Evolutionary conservation across 2,797 vertebrate genomes (phyloP).

Genomic region (Xerus rutilus): DNA sequence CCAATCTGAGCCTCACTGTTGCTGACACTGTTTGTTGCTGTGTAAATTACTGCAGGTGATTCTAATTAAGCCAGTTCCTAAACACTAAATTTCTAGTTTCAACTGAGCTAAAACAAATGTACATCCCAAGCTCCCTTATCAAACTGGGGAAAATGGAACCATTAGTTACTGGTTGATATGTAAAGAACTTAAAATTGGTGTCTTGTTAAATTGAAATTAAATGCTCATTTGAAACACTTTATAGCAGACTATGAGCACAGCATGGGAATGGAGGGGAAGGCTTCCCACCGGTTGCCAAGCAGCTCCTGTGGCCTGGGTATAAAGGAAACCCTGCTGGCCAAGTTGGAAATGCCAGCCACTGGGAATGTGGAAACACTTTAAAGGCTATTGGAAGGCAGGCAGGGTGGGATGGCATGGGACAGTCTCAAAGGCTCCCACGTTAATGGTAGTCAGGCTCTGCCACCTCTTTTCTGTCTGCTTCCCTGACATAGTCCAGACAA

Average conservation of each 20-base stretch:
- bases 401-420: no score
- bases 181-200: conserved; percentile 83
- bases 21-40: conserved; percentile 67
- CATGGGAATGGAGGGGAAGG: conserved; percentile 70
- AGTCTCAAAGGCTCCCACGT: neutral
- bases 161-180: conserved; percentile 81
- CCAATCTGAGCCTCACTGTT: neutral
- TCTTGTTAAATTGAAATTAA: conserved; percentile 85
- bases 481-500: neutral
- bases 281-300: conserved; percentile 70
- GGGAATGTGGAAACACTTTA: neutral
- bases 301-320: conserved; percentile 45
- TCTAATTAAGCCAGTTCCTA: conserved; percentile 74
- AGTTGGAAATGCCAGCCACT: conserved; percentile 18
- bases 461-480: neutral
- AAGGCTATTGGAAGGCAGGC: neutral
- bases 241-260: conserved; percentile 75
- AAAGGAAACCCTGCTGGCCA: conserved; percentile 47
- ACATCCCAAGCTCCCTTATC: conserved; percentile 67
- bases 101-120: conserved; percentile 72
- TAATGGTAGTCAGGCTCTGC: neutral
- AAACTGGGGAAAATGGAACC: conserved; percentile 61
- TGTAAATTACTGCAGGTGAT: conserved; percentile 75
- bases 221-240: conserved; percentile 82
- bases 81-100: conserved; percentile 72